Evolutionary conservation across 2,888 invertebrate genomes (phyloP), one percentile per base, ranked within the genome.

Genomic region (Criorhina ranunculi): DNA sequence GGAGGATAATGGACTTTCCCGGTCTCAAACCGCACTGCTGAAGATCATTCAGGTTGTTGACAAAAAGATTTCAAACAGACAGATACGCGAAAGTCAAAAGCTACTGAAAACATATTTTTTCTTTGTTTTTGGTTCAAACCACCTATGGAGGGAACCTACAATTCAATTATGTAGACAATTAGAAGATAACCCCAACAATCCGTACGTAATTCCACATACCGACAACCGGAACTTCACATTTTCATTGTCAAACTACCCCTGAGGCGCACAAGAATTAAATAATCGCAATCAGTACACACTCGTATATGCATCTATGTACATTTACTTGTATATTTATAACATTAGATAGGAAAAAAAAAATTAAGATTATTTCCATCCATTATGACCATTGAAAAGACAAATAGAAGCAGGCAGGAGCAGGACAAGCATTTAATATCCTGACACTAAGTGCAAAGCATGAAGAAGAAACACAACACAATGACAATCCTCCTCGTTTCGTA

Each of bases 361-460:
- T 33, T 5, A 46, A 55, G 53, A 49, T 62, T 69, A 64, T 59
- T 59, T 70, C 51, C 44, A 33, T 77, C 44, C 46, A 35, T 64
- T 17, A 57, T 76, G 59, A 75, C 33, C 57, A 76, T 57, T 81
- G 59, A 60, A 67, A 75, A 53, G 44, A 75, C 46, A 62, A 62
- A 76, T 57, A 76, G 72, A 62, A 62, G 33, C 49, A 67, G 66
- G 72, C 78, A 73, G 78, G 51, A 73, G 37, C 66, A 72, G 77
- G 82, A 72, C 82, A 60, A 70, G 66, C 67, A 77, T 82, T 82
- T 72, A 72, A 82, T 78, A 82, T 78, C 78, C 72, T 78, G 72
- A 40, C 82, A 78, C 78, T 67, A 73, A 82, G 78, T 78, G 66
- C 72, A 78, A 17, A 62, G 11, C 66, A 72, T 33, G 57, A 35